Conservation (phyloP, 2,113 vertebrate species). For the Eudorcas thomsonii region DNA sequence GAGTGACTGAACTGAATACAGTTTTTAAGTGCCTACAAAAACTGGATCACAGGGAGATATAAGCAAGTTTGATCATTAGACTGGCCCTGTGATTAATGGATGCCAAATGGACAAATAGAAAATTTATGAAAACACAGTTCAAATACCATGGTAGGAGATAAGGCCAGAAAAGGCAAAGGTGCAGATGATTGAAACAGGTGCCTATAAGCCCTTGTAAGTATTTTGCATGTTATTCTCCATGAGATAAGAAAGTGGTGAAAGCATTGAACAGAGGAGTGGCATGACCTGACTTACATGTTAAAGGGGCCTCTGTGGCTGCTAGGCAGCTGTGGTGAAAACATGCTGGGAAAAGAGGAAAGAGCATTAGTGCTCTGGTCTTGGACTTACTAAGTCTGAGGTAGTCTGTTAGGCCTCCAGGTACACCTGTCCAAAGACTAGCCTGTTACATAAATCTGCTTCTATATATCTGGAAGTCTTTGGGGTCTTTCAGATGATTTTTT, state of each 20-base stretch:
- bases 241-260: not conserved
- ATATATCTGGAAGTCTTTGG: not conserved
- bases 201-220: not conserved
- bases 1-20: too few species aligned
- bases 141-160: not conserved
- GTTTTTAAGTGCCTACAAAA: not conserved
- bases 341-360: not conserved
- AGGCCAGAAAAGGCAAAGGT: not conserved
- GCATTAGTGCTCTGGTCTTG: not conserved
- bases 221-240: not conserved
- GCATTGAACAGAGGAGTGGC: not conserved
- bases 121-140: not conserved
- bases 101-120: not conserved
- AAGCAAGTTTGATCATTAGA: not conserved
- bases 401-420: not conserved
- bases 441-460: not conserved
- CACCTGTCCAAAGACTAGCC: not conserved
- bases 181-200: not conserved
- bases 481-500: not conserved
- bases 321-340: not conserved
- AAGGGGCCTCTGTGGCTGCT: not conserved
- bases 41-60: not conserved
- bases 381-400: not conserved
- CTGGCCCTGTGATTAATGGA: not conserved
- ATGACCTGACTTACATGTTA: not conserved